Evolutionary conservation across 2,113 vertebrate species (phyloP).

Genomic region (Vulpes lagopus): DNA sequence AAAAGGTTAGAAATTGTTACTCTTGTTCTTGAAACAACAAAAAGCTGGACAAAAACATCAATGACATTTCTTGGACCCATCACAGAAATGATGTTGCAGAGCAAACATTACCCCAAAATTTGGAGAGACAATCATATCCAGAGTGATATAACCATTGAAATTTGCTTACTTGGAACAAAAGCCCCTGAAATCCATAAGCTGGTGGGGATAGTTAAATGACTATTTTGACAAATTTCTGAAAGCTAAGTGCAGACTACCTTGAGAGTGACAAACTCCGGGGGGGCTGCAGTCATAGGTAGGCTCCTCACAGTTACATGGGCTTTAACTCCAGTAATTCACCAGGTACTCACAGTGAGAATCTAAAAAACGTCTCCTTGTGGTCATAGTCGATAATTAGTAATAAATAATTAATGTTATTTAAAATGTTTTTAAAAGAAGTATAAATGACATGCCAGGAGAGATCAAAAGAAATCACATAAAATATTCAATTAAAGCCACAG

Average conservation of each 20-base stretch:
- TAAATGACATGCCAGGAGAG: background rate
- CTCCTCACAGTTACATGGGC: background rate
- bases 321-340: conserved; percentile 19
- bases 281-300: background rate
- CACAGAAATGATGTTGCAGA: background rate
- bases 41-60: background rate
- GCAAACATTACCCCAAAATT: background rate
- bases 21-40: conserved; percentile 14
- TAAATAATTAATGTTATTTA: conserved; percentile 19
- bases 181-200: background rate
- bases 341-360: background rate
- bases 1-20: background rate
- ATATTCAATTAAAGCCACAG: background rate
- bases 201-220: background rate
- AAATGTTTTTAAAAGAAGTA: background rate
- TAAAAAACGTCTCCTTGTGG: background rate
- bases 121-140: background rate
- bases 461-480: conserved; percentile 5
- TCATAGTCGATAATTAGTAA: background rate
- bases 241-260: background rate
- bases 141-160: background rate
- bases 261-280: background rate
- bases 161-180: background rate
- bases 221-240: conserved; percentile 32
- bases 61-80: background rate